Percentiles rank a stretch among this genome's conserved stretches.
Conservation (phyloP, 2,888 invertebrate species). For the Apeira syringaria region DNA sequence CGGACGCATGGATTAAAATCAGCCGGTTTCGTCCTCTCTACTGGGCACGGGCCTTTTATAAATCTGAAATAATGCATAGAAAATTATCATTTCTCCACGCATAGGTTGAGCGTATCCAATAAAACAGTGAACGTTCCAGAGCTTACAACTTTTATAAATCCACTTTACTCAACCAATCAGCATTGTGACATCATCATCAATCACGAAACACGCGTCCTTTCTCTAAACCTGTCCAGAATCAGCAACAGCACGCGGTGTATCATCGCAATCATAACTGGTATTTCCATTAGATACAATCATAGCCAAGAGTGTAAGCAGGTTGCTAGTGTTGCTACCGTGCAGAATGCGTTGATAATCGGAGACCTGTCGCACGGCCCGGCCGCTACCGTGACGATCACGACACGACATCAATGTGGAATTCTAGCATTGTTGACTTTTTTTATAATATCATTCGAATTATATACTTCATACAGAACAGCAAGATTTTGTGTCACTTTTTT, state of each 20-base stretch:
- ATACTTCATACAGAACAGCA: too few species aligned
- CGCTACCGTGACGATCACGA: conserved; percentile 52
- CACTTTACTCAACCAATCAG: conserved; percentile 1
- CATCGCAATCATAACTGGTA: conserved; percentile 45
- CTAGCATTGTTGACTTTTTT: conserved; percentile 5
- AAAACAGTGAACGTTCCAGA: not conserved
- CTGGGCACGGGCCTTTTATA: too few species aligned
- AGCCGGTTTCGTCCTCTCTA: too few species aligned
- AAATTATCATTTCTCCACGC: too few species aligned
- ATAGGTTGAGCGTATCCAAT: too few species aligned
- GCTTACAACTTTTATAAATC: not conserved
- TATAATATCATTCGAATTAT: too few species aligned
- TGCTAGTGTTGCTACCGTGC: conserved; percentile 54
- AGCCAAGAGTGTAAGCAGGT: conserved; percentile 24
- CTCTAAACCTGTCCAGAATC: conserved; percentile 19
- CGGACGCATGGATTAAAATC: too few species aligned
- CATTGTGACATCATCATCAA: conserved; percentile 26
- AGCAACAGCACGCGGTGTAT: conserved; percentile 33
- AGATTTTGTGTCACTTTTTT: too few species aligned
- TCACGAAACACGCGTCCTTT: conserved; percentile 25
- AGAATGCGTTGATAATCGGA: conserved; percentile 78
- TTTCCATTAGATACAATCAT: conserved; percentile 28
- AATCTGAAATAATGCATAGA: too few species aligned
- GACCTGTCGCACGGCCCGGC: conserved; percentile 78
- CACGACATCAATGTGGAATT: conserved; percentile 42